A percentile compares a stretch with the other conserved stretches of the same genome.
Conservation (phyloP, 2,888 invertebrate genomes). For the Allacma fusca region DNA sequence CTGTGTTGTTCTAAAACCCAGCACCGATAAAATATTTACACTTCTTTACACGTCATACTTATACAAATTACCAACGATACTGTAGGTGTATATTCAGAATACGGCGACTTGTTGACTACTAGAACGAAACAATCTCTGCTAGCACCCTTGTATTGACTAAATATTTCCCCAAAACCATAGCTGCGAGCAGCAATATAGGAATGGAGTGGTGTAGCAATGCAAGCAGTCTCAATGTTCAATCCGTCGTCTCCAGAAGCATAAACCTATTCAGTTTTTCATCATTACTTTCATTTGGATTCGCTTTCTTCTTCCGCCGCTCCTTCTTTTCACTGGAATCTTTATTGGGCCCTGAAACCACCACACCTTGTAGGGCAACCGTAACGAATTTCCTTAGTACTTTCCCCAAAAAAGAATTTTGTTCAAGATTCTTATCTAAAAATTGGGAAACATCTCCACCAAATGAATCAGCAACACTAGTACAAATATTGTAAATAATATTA, state of each 20-base stretch:
- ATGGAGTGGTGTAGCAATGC: too few species aligned
- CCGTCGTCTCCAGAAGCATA: neutral
- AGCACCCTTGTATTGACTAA: too few species aligned
- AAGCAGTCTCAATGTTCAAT: too few species aligned
- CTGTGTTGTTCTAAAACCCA: too few species aligned
- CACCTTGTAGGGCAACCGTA: neutral
- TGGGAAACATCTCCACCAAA: conserved; percentile 18
- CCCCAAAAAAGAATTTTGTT: neutral
- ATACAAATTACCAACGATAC: too few species aligned
- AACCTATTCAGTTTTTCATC: conserved; percentile 24
- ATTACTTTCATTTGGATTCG: neutral
- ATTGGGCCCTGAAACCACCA: neutral
- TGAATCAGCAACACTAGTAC: conserved; percentile 10
- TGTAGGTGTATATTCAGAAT: too few species aligned
- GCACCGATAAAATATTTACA: too few species aligned
- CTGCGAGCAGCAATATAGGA: too few species aligned
- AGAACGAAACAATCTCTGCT: too few species aligned
- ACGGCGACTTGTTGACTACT: too few species aligned
- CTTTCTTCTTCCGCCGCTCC: neutral
- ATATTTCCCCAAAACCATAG: too few species aligned
- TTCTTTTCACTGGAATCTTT: neutral
- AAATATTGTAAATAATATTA: conserved; percentile 47
- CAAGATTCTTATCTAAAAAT: conserved; percentile 32
- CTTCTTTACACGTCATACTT: too few species aligned
- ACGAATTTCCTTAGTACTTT: conserved; percentile 24